Base-by-base conservation (phyloP, 2,797 vertebrate genomes). In the Kryptolebias ocellatus region DNA sequence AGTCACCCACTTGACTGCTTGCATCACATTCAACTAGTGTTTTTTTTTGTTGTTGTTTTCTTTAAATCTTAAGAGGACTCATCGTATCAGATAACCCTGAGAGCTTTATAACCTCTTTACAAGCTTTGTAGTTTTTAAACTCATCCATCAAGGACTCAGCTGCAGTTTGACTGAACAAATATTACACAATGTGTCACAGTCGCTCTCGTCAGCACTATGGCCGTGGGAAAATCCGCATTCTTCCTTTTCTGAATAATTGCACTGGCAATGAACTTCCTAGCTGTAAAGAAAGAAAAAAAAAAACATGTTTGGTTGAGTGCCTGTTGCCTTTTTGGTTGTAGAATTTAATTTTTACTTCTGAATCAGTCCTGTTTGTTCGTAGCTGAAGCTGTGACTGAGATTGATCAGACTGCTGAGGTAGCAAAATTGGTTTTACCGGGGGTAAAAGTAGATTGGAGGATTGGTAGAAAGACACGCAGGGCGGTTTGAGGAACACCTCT, bases 221-320 rank as follows among this genome's bases (percentile, higher is more conserved):
- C 28, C 46, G n/a, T 65, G 60, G 51, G 50, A 66, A 71, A 59
- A 58, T 50, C 20, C 67, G n/a, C n/a, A 60, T 5, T 11, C 29
- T 49, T 34, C 18, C 8, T 31, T 44, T 51, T 63, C 56, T 47
- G 29, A 51, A 17, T 42, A 7, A 44, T 29, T 76, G 16, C 56
- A 18, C 10, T 34, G 4, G 10, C 18, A 65, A 24, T 55, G 18
- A 61, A 45, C 27, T 66, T 34, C 37, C 10, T 9, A 39, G 37
- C 37, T 39, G 7, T 39, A 8, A 39, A 39, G 11, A 39, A 39
- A 9, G 3, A 34, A 16, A n/a, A n/a, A n/a, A n/a, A 54, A 54
- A 28, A 54, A 42, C 5, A 7, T 50, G n/a, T 51, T 24, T 6
- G 37, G 14, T 16, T n/a, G 2, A 0, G 6, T 37, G 9, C 28